A percentile compares a stretch with the other conserved stretches of the same genome.
These are phyloP conservation scores for Platycheirus albimanus DNA, from an alignment of 2,888 invertebrate species.

Conservation along the genomic window DNA sequence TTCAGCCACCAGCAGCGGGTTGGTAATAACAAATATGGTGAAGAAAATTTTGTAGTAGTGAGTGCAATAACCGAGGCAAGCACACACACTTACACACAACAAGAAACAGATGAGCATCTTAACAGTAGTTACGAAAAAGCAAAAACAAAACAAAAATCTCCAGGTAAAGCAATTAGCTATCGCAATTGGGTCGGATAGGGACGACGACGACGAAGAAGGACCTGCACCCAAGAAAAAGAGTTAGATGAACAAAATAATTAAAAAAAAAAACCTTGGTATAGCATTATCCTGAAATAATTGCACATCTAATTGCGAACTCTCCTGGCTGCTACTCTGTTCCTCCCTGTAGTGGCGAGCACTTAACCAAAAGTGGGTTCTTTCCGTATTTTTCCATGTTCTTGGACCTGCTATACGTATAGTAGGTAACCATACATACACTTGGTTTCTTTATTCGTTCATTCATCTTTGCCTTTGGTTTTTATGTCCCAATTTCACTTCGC, in stretches of 20 bases:
- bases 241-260: constrained; percentile 28
- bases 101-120: constrained; percentile 52
- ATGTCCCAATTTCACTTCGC: constrained; percentile 54
- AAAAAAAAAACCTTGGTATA: constrained; percentile 37
- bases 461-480: constrained; percentile 48
- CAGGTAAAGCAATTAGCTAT: constrained; percentile 68
- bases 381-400: constrained; percentile 13
- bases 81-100: background rate
- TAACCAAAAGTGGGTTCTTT: constrained; percentile 56
- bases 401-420: constrained; percentile 10
- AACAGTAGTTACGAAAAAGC: no score
- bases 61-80: constrained; percentile 65
- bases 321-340: constrained; percentile 12
- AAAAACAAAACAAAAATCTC: background rate
- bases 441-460: constrained; percentile 63
- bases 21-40: constrained; percentile 31
- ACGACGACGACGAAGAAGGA: constrained; percentile 12
- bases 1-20: no score
- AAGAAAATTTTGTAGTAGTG: constrained; percentile 30
- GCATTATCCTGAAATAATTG: constrained; percentile 72
- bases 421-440: no score
- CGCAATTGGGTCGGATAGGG: constrained; percentile 51
- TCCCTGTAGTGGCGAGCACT: constrained; percentile 48
- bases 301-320: constrained; percentile 65
- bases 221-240: no score